Evolutionary conservation across 2,113 vertebrate species (phyloP).

Genomic region (Bettongia penicillata): DNA sequence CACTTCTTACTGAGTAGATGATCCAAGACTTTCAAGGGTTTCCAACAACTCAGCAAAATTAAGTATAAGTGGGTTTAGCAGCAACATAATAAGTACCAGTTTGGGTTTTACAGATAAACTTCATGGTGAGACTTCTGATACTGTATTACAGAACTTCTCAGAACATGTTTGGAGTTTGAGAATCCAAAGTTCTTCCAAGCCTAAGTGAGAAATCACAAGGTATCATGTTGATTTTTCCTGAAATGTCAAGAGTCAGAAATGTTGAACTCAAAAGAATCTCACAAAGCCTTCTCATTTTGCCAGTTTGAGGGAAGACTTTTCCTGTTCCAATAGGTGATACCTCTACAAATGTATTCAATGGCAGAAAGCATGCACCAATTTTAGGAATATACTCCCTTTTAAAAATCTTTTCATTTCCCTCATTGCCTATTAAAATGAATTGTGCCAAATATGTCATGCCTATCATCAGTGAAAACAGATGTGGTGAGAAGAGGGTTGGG

Average conservation of each 20-base stretch:
- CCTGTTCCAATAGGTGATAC: background rate
- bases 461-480: background rate
- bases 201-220: background rate
- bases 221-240: background rate
- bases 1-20: background rate
- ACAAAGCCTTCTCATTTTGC: background rate
- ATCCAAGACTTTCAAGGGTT: background rate
- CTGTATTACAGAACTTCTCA: background rate
- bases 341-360: background rate
- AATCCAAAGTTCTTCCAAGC: background rate
- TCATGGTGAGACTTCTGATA: background rate
- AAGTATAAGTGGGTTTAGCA: background rate
- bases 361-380: background rate
- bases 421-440: constrained; percentile 23
- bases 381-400: background rate
- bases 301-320: background rate
- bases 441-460: background rate
- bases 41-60: background rate
- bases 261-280: background rate
- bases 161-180: background rate
- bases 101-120: background rate
- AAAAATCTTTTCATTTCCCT: constrained; percentile 42
- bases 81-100: background rate
- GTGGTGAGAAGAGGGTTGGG: constrained; percentile 28
- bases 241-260: background rate